These are phyloP conservation scores for Leptosomus discolor DNA, from an alignment of 2,113 vertebrate genomes.

Conservation along the genomic window DNA sequence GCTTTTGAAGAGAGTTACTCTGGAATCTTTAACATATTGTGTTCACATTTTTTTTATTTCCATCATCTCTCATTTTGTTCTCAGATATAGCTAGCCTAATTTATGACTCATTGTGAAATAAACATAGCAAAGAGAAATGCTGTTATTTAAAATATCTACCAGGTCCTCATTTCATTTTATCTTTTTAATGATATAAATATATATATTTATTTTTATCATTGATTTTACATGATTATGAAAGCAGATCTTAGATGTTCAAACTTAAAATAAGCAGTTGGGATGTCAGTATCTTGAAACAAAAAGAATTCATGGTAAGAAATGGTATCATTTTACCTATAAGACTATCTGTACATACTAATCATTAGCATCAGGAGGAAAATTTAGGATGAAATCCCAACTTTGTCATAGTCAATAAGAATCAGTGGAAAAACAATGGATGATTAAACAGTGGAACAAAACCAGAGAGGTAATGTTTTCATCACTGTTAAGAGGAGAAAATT, in stretches of 20 bases:
- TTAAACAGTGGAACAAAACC: not conserved
- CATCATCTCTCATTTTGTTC: not conserved
- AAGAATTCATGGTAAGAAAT: not conserved
- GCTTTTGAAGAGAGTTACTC: not conserved
- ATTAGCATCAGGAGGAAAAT: not conserved
- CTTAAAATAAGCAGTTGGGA: not conserved
- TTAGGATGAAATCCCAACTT: not conserved
- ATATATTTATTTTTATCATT: not conserved
- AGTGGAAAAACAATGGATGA: not conserved
- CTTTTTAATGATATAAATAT: not conserved
- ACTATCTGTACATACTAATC: not conserved
- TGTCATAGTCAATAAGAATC: not conserved
- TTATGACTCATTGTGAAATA: not conserved
- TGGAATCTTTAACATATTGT: not conserved
- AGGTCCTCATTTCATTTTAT: not conserved
- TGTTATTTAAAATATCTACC: not conserved
- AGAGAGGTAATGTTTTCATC: not conserved
- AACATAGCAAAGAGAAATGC: not conserved
- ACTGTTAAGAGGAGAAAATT: not conserved
- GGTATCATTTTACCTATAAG: not conserved
- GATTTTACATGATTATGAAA: not conserved
- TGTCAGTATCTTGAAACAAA: not conserved
- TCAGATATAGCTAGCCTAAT: not conserved
- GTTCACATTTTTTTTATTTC: not conserved
- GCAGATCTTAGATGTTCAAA: not conserved